Evolutionary conservation across 2,113 vertebrate genomes (phyloP).

Genomic region (Miniopterus natalensis): DNA sequence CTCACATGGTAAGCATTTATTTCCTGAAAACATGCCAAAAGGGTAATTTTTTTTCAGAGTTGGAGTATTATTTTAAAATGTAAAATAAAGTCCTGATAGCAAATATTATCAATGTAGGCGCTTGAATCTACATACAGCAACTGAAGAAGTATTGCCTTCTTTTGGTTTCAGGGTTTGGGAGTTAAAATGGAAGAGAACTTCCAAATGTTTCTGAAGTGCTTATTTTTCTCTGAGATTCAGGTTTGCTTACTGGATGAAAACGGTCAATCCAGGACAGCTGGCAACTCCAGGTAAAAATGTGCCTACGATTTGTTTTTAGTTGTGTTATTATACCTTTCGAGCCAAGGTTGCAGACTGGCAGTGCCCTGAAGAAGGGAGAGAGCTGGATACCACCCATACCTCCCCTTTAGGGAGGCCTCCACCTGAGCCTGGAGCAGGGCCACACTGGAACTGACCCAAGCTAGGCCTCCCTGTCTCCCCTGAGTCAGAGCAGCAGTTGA

Average conservation of each 20-base stretch:
- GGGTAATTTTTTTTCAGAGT: slow-evolving; percentile 75
- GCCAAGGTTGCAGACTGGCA: slow-evolving; percentile 59
- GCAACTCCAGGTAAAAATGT: slow-evolving; percentile 55
- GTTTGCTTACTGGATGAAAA: slow-evolving; percentile 53
- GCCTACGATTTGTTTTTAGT: slow-evolving; percentile 62
- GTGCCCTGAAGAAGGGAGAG: slow-evolving; percentile 33
- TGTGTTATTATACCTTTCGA: slow-evolving; percentile 58
- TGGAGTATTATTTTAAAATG: slow-evolving; percentile 86
- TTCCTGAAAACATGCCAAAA: slow-evolving; percentile 85
- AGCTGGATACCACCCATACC: background rate
- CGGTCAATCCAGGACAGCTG: slow-evolving; percentile 67
- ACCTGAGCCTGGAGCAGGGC: slow-evolving; percentile 2
- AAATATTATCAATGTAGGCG: slow-evolving; percentile 78
- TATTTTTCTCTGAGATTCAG: slow-evolving; percentile 61
- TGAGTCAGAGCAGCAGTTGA: background rate
- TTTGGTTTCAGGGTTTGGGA: slow-evolving; percentile 51
- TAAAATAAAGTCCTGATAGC: slow-evolving; percentile 78
- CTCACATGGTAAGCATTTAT: slow-evolving; percentile 84
- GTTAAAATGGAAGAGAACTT: background rate
- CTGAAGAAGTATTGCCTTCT: slow-evolving; percentile 61
- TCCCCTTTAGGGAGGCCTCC: background rate
- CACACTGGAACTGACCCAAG: background rate
- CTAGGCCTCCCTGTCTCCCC: background rate
- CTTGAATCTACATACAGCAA: slow-evolving; percentile 67
- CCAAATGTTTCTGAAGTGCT: slow-evolving; percentile 41